Evolutionary conservation across 2,888 invertebrate species (phyloP).

Genomic region (Pardosa pseudoannulata): DNA sequence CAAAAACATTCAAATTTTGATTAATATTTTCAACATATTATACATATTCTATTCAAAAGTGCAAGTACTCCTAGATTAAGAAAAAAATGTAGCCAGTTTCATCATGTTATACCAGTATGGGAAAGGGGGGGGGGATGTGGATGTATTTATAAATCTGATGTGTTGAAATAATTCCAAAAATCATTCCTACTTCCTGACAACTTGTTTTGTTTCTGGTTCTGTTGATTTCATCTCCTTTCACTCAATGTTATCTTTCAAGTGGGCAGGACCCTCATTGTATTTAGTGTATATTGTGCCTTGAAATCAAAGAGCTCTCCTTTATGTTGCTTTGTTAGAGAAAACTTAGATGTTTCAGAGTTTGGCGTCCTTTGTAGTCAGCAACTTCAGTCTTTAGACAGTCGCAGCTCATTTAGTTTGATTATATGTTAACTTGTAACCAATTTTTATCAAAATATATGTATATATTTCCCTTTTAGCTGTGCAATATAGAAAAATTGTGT

Average conservation of each 20-base stretch:
- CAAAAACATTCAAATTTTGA: too few relatives aligned
- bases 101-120: too few relatives aligned
- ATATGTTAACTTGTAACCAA: background rate
- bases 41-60: too few relatives aligned
- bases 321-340: conserved; percentile 17
- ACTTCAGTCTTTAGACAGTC: background rate
- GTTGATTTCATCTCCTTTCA: background rate
- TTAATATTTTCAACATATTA: too few relatives aligned
- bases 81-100: too few relatives aligned
- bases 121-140: too few relatives aligned
- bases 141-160: too few relatives aligned
- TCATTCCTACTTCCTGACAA: too few relatives aligned
- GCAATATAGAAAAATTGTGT: conserved; percentile 50
- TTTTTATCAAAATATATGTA: conserved; percentile 55
- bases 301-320: conserved; percentile 65
- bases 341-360: background rate
- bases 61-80: too few relatives aligned
- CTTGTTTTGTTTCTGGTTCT: conserved; percentile 5
- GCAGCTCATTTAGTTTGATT: conserved; percentile 11
- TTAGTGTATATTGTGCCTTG: conserved; percentile 68
- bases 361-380: background rate
- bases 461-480: conserved; percentile 47
- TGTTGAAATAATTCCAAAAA: too few relatives aligned
- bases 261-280: conserved; percentile 36
- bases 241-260: background rate